Conservation (phyloP, 2,797 vertebrate species). For the Cryptoprocta ferox region DNA sequence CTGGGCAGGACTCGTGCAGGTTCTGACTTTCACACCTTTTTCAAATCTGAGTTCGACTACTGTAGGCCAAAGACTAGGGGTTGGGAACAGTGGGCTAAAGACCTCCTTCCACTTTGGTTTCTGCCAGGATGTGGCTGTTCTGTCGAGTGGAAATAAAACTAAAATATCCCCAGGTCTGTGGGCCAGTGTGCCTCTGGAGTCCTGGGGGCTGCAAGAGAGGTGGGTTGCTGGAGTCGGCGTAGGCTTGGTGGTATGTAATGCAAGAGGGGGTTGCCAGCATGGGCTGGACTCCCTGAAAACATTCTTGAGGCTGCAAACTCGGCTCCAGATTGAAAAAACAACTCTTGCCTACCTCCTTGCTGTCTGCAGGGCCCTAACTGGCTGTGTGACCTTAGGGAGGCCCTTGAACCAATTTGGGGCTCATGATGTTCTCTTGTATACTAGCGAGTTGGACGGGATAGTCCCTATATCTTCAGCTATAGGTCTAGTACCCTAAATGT, state of each 20-base stretch:
- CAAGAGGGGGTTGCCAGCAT: background rate
- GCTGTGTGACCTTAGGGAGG: background rate
- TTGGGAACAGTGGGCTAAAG: background rate
- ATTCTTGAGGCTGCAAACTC: constrained; percentile 44
- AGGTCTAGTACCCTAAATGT: background rate
- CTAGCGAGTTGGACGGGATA: background rate
- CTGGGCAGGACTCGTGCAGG: background rate
- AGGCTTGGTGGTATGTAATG: background rate
- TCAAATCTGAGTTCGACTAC: background rate
- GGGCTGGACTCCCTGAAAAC: background rate
- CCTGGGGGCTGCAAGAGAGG: background rate
- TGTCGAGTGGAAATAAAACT: constrained; percentile 20
- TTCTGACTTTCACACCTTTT: background rate
- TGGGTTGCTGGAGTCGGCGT: background rate
- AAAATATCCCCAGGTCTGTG: background rate
- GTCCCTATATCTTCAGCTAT: background rate
- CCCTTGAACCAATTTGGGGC: background rate
- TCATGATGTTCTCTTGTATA: background rate
- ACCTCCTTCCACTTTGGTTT: background rate
- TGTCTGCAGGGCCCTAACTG: background rate
- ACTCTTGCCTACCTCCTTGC: background rate
- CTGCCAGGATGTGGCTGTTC: background rate
- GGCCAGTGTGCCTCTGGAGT: background rate
- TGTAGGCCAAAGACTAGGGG: background rate
- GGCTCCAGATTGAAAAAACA: constrained; percentile 14